Evolutionary conservation across 2,113 vertebrate species (phyloP).

Genomic region (Malurus cyaneus): DNA sequence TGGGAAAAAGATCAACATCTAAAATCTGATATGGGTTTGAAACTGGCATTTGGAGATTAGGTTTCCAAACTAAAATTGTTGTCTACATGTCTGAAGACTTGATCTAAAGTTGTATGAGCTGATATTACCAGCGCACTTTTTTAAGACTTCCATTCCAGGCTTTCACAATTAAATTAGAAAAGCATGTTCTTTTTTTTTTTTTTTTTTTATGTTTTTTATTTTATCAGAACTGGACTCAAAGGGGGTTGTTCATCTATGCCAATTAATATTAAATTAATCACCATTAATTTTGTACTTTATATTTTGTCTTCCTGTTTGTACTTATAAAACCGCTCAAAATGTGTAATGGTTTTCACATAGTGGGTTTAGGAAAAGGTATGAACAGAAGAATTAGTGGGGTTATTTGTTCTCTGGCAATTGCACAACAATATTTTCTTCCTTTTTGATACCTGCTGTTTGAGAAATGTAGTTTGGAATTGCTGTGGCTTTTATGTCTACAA

Average conservation of each 20-base stretch:
- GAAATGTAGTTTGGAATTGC: slow-evolving; percentile 1
- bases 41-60: neutral
- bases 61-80: neutral
- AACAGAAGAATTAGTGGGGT: neutral
- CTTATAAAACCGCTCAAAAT: neutral
- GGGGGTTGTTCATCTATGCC: neutral
- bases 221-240: neutral
- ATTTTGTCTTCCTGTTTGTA: neutral
- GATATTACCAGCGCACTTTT: neutral
- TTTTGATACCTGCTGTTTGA: slow-evolving; percentile 2
- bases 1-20: neutral
- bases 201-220: neutral
- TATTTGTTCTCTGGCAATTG: neutral
- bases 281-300: neutral
- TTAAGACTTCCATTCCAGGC: neutral
- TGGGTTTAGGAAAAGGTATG: neutral
- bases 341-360: neutral
- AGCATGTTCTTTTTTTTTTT: rapidly evolving
- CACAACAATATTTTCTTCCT: neutral
- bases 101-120: neutral
- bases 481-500: neutral
- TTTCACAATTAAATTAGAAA: neutral
- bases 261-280: neutral
- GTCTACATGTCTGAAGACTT: neutral
- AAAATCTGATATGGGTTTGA: neutral